A percentile compares a stretch with the other conserved stretches of the same genome.
phyloP scores from a whole-genome alignment of 1,140 invertebrate species.

The Teleopsis dalmanni region DNA sequence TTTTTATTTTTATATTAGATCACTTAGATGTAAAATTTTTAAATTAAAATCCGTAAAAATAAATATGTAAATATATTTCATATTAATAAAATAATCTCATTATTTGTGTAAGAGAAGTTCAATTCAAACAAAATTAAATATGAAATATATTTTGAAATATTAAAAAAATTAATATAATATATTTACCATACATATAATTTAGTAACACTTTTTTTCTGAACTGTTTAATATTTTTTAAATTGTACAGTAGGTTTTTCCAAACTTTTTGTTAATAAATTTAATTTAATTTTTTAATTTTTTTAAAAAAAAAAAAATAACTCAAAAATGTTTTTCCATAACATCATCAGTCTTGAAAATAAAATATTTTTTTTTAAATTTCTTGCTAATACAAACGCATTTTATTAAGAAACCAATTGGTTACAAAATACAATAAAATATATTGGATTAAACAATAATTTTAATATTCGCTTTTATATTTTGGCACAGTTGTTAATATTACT shows the following conservation, averaged over 20 bases:
- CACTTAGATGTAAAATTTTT: too few species aligned
- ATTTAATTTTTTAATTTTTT: not conserved
- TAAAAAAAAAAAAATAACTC: constrained; percentile 2
- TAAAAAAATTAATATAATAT: constrained; percentile 4
- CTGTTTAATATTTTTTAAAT: constrained; percentile 1
- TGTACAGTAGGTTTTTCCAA: not conserved
- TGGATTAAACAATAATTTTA: too few species aligned
- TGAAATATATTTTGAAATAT: not conserved
- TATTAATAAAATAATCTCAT: not conserved
- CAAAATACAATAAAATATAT: too few species aligned
- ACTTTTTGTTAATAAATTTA: not conserved
- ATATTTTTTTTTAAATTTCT: not conserved
- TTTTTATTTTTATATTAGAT: too few species aligned
- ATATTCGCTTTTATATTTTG: too few species aligned
- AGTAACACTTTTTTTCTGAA: not conserved
- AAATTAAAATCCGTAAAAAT: not conserved
- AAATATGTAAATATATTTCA: constrained; percentile 4
- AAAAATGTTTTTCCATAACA: constrained; percentile 3
- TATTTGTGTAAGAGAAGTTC: not conserved
- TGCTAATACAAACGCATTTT: not conserved
- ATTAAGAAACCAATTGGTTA: too few species aligned
- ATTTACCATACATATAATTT: not conserved
- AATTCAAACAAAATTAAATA: not conserved
- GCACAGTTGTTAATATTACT: too few species aligned
- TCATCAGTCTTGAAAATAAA: constrained; percentile 1